Evolutionary conservation across 1,140 invertebrate genomes (phyloP).

Genomic region (Tetramorium simillimum): DNA sequence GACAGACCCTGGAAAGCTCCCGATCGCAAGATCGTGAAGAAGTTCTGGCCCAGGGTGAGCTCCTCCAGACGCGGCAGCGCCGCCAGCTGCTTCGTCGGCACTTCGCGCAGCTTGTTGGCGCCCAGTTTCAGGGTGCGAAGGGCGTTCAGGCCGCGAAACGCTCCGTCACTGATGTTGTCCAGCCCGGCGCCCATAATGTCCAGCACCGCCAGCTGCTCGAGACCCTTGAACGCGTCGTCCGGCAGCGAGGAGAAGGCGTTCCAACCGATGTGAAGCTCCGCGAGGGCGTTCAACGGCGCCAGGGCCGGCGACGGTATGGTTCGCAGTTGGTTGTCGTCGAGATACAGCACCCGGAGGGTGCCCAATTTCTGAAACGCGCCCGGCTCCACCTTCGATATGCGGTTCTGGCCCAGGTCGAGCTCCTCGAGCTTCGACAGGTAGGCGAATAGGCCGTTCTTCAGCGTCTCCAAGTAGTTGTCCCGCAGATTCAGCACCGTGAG

Average conservation of each 20-base stretch:
- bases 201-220: constrained; percentile 90
- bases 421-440: constrained; percentile 92
- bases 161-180: constrained; percentile 90
- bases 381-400: constrained; percentile 92
- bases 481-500: constrained; percentile 92
- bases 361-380: constrained; percentile 92
- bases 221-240: constrained; percentile 91
- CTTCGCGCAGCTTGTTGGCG: constrained; percentile 90
- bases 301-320: constrained; percentile 91
- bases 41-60: constrained; percentile 93
- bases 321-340: constrained; percentile 94
- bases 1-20: constrained; percentile 91
- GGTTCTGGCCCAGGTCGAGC: constrained; percentile 94
- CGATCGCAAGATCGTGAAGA: constrained; percentile 88
- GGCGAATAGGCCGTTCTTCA: constrained; percentile 91
- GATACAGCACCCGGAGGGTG: constrained; percentile 91
- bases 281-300: constrained; percentile 89
- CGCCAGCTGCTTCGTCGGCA: constrained; percentile 91
- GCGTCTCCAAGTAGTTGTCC: constrained; percentile 92
- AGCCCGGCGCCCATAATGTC: constrained; percentile 93
- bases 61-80: constrained; percentile 91
- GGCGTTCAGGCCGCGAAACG: constrained; percentile 91
- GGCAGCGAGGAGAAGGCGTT: constrained; percentile 92
- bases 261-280: constrained; percentile 93
- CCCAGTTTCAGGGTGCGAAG: constrained; percentile 91